Evolutionary conservation across 2,113 vertebrate species (phyloP).

Genomic region (Corvus cornix): DNA sequence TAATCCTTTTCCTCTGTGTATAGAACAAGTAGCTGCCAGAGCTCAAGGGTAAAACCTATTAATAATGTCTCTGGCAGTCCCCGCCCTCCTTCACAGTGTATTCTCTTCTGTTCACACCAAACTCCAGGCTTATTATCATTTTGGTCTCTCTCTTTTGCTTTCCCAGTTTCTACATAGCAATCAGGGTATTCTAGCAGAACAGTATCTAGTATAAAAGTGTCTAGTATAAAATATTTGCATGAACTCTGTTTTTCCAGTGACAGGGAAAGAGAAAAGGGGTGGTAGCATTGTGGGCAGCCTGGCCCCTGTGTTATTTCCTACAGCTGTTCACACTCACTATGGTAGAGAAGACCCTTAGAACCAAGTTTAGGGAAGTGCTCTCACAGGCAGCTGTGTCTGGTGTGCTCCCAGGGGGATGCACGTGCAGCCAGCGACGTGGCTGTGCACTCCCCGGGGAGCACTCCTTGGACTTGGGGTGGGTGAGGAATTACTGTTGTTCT

Average conservation of each 20-base stretch:
- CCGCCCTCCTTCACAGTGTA: constrained; percentile 18
- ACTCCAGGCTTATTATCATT: not conserved
- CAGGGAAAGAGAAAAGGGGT: not conserved
- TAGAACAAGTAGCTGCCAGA: constrained; percentile 57
- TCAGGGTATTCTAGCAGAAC: not conserved
- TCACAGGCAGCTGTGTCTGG: not conserved
- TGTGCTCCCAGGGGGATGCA: not conserved
- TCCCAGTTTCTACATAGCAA: not conserved
- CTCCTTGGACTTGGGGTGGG: not conserved
- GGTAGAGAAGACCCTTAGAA: not conserved
- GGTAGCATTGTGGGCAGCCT: not conserved
- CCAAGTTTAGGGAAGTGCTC: not conserved
- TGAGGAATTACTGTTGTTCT: not conserved
- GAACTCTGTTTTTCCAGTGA: not conserved
- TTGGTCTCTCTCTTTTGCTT: constrained; percentile 3
- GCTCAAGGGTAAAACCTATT: constrained; percentile 62
- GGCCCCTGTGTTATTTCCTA: not conserved
- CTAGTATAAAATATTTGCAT: not conserved
- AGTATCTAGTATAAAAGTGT: not conserved
- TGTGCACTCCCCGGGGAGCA: fast-evolving
- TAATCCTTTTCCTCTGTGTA: constrained; percentile 63
- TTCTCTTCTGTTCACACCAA: constrained; percentile 39
- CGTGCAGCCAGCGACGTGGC: fast-evolving
- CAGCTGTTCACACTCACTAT: not conserved
- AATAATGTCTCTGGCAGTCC: constrained; percentile 46